These are phyloP conservation scores for Hofmannophila pseudospretella DNA, from an alignment of 2,888 invertebrate species.

Conservation along the genomic window DNA sequence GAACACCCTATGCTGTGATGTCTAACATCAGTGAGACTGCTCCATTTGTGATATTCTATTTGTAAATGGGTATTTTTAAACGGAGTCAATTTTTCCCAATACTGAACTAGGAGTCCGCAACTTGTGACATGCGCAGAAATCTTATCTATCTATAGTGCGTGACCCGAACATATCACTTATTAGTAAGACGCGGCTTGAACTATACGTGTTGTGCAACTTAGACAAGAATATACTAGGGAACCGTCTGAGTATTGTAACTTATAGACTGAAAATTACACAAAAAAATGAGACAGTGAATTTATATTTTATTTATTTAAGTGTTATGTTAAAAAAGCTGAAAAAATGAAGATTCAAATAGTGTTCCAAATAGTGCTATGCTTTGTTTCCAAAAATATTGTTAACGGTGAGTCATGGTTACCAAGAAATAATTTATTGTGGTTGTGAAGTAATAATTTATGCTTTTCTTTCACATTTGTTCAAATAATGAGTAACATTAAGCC, in stretches of 20 bases:
- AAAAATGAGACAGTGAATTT: not conserved
- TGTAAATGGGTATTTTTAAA: too few relatives aligned
- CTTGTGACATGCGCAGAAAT: conserved; percentile 49
- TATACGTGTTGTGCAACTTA: too few relatives aligned
- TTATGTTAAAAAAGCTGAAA: conserved; percentile 9
- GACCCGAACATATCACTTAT: conserved; percentile 42
- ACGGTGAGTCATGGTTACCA: conserved; percentile 36
- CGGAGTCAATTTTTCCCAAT: not conserved
- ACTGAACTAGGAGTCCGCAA: conserved; percentile 6
- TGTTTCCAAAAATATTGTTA: conserved; percentile 27
- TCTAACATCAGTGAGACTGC: too few relatives aligned
- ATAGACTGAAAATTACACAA: too few relatives aligned
- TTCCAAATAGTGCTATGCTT: conserved; percentile 35
- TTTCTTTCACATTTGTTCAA: too few relatives aligned
- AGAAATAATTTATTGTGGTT: too few relatives aligned
- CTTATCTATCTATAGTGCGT: conserved; percentile 45
- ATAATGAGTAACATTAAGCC: too few relatives aligned
- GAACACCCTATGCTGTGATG: too few relatives aligned
- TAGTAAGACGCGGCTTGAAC: conserved; percentile 22
- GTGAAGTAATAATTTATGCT: not conserved
- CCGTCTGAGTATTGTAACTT: too few relatives aligned
- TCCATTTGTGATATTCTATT: too few relatives aligned
- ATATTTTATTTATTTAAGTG: too few relatives aligned
- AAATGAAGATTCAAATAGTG: conserved; percentile 36
- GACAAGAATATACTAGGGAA: too few relatives aligned